Percentiles rank a stretch among this genome's conserved stretches.
Evolutionary conservation across 2,888 invertebrate genomes (phyloP).

Genomic region (Enchytraeus crypticus): DNA sequence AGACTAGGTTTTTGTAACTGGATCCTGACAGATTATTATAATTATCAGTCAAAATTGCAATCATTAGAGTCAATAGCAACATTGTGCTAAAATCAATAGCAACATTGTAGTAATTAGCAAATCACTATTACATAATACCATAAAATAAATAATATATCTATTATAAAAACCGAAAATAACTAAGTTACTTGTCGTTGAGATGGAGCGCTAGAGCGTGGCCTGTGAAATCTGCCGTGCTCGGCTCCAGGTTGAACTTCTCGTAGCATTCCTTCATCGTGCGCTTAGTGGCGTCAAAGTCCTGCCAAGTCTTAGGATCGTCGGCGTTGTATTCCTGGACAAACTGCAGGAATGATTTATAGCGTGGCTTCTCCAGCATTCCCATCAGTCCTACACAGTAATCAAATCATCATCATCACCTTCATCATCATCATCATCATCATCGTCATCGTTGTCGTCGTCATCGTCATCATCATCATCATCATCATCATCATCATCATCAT

Average conservation of each 20-base stretch:
- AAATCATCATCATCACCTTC: neutral
- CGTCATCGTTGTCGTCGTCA: neutral
- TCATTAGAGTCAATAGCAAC: neutral
- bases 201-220: conserved; percentile 95
- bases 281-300: conserved; percentile 68
- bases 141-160: too few relatives aligned
- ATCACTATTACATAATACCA: neutral
- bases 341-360: conserved; percentile 90
- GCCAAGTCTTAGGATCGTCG: conserved; percentile 86
- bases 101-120: neutral
- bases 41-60: neutral
- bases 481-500: neutral
- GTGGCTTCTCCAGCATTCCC: conserved; percentile 98
- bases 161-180: too few relatives aligned
- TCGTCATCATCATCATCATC: neutral
- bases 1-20: too few relatives aligned
- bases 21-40: neutral
- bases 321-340: conserved; percentile 89
- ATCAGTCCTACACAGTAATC: conserved; percentile 64
- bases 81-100: neutral
- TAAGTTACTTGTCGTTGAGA: conserved; percentile 54
- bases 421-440: too few relatives aligned
- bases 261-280: conserved; percentile 79
- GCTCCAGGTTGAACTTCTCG: conserved; percentile 88
- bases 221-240: conserved; percentile 94